phyloP scores from a whole-genome alignment of 2,113 vertebrate species.

The Alethe diademata region DNA sequence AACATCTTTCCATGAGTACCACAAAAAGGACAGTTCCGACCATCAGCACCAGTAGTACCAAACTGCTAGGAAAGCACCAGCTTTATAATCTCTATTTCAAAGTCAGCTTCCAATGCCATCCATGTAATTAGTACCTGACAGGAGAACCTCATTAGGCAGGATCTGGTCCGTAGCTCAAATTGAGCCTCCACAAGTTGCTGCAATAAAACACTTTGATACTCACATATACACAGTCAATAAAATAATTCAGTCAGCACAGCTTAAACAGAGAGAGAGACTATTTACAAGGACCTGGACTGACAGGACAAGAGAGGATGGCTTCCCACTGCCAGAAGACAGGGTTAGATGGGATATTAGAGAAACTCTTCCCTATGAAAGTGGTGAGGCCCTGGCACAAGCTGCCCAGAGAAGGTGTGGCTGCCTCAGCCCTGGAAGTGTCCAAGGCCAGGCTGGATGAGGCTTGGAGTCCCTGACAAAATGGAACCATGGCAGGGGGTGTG shows the following conservation, averaged over 20 bases:
- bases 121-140: background rate
- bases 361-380: background rate
- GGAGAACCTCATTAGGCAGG: background rate
- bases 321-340: background rate
- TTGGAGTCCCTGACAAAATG: rapidly evolving
- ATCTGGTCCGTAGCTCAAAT: background rate
- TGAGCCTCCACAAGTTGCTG: background rate
- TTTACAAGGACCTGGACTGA: background rate
- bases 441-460: background rate
- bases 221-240: background rate
- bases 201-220: background rate
- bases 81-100: background rate
- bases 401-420: background rate
- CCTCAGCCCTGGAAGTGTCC: background rate
- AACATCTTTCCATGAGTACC: background rate
- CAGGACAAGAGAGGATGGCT: background rate
- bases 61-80: background rate
- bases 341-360: background rate
- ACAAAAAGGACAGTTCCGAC: background rate
- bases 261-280: background rate
- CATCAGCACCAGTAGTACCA: background rate
- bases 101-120: background rate
- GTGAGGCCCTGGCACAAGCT: background rate
- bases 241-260: background rate
- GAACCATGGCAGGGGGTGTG: background rate